Conservation (phyloP, 2,888 invertebrate genomes). For the Plebejus argus region DNA sequence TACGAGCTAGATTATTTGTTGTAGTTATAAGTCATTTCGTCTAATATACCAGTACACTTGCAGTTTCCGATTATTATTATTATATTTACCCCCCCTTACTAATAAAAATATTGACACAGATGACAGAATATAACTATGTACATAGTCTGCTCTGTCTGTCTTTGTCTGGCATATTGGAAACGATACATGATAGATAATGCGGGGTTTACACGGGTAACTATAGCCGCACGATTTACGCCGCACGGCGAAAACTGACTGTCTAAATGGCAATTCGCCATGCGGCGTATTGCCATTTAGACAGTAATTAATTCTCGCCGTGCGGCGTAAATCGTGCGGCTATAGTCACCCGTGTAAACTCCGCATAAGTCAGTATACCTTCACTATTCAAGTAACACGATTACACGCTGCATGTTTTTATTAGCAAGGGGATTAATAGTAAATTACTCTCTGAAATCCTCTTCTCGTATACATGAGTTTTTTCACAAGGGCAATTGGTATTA, state of each 20-base stretch:
- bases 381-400: not conserved
- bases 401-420: not conserved
- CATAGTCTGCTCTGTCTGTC: not conserved
- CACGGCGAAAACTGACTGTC: too few relatives aligned
- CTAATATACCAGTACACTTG: conserved; percentile 37
- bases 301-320: too few relatives aligned
- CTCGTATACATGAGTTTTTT: too few relatives aligned
- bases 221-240: too few relatives aligned
- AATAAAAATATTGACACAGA: not conserved
- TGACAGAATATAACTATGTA: not conserved
- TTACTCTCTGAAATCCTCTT: not conserved
- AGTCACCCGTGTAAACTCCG: too few relatives aligned
- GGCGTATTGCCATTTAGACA: too few relatives aligned
- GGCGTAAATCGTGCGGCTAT: too few relatives aligned
- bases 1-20: conserved; percentile 96
- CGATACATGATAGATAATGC: not conserved
- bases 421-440: not conserved
- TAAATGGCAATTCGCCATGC: too few relatives aligned
- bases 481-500: too few relatives aligned
- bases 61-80: not conserved
- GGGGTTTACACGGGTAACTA: too few relatives aligned
- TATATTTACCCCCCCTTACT: conserved; percentile 2
- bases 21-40: conserved; percentile 70
- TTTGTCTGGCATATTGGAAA: not conserved
- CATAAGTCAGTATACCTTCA: not conserved